Conservation (phyloP, 1,140 invertebrate genomes). For the Cylas formicarius region DNA sequence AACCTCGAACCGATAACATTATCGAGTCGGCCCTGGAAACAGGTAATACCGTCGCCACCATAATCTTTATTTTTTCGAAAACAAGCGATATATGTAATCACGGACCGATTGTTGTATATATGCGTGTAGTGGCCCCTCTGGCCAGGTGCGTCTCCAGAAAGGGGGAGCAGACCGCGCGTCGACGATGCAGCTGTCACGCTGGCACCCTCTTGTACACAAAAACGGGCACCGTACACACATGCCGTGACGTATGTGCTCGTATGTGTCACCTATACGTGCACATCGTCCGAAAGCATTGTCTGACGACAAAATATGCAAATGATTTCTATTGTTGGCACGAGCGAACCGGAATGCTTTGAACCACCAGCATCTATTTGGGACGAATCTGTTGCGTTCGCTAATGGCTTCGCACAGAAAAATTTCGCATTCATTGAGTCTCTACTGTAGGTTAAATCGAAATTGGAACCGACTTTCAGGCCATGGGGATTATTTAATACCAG, state of each 20-base stretch:
- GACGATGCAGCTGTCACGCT: constrained; percentile 28
- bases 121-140: constrained; percentile 19
- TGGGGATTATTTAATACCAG: too few species aligned
- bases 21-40: constrained; percentile 13
- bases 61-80: constrained; percentile 2
- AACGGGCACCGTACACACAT: constrained; percentile 27
- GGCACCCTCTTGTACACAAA: constrained; percentile 25
- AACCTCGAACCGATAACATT: too few species aligned
- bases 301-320: constrained; percentile 30
- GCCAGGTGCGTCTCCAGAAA: constrained; percentile 27
- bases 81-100: constrained; percentile 28
- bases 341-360: too few species aligned
- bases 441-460: too few species aligned
- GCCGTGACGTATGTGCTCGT: constrained; percentile 35
- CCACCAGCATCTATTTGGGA: too few species aligned
- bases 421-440: too few species aligned
- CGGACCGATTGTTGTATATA: constrained; percentile 27
- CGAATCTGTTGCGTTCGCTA: too few species aligned
- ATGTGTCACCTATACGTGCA: constrained; percentile 34
- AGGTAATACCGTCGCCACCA: constrained; percentile 12
- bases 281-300: constrained; percentile 29
- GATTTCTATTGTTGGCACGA: constrained; percentile 12
- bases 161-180: constrained; percentile 33
- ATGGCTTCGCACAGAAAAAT: too few species aligned
- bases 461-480: too few species aligned